Base-by-base conservation (phyloP, 2,888 invertebrate species). In the Coenonympha arcania region DNA sequence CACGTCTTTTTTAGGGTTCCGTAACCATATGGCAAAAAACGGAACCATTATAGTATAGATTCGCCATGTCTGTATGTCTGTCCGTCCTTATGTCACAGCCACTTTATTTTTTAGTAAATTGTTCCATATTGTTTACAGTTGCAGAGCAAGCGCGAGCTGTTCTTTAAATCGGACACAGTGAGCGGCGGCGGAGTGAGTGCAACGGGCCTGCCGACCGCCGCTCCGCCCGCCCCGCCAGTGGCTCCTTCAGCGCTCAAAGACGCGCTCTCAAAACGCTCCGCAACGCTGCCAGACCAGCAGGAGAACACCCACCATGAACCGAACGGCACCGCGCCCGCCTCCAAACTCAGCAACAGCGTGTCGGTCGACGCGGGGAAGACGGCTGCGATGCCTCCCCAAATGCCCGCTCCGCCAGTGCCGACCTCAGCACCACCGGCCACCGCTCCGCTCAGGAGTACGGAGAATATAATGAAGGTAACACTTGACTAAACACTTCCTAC, bases 91-190 rank as follows among this genome's bases (percentile, higher is more conserved):
- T n/a, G n/a, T n/a, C n/a, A n/a, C n/a, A n/a, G n/a, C n/a, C n/a
- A n/a, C n/a, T n/a, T n/a, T n/a, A n/a, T n/a, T n/a, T n/a, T n/a
- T n/a, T n/a, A n/a, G n/a, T n/a, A n/a, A n/a, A n/a, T n/a, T n/a
- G n/a, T n/a, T n/a, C n/a, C 6, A 3, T 15, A n/a, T 43, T 31
- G 2, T 60, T 87, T 88, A 13, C 88, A 93, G 91, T 89, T 93
- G 78, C 93, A 93, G 86, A 91, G 90, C 76, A 95, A 95, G 88
- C 90, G 95, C 66, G 94, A 95, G 88, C 89, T 94, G 86, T 95
- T 95, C 87, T 95, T 95, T 87, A 93, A 93, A 79, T 89, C 90
- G 56, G 89, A 90, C 63, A 86, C 89, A 34, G 82, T 89, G 72
- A 88, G 89, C 65, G 76, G 79, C 55, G 66, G 73, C 62, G 89